phyloP scores from a whole-genome alignment of 2,113 vertebrate species.

The Platichthys flesus region DNA sequence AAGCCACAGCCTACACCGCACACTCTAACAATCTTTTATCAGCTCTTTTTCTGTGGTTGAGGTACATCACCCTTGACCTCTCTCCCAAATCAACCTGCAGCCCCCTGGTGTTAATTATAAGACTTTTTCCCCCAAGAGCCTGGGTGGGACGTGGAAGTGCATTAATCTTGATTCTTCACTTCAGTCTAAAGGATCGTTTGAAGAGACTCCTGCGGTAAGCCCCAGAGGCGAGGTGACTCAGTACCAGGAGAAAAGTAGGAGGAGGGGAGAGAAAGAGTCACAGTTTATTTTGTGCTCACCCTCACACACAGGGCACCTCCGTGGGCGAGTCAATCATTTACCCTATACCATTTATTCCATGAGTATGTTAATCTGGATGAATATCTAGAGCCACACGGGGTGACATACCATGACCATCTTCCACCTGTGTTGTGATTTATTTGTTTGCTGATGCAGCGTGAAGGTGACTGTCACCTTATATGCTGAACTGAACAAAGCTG shows the following conservation, averaged over 20 bases:
- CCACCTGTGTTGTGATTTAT: conserved; percentile 64
- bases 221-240: conserved; percentile 74
- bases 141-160: conserved; percentile 73
- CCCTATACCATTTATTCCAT: conserved; percentile 32
- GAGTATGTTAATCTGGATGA: conserved; percentile 60
- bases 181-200: conserved; percentile 80
- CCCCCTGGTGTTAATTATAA: conserved; percentile 83
- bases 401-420: conserved; percentile 51
- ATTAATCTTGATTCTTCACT: conserved; percentile 84
- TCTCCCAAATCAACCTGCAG: conserved; percentile 60
- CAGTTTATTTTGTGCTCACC: conserved; percentile 47
- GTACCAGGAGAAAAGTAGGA: conserved; percentile 46
- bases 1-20: conserved; percentile 35
- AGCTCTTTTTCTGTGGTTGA: conserved; percentile 54
- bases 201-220: conserved; percentile 80
- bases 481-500: conserved; percentile 20
- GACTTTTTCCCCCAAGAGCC: conserved; percentile 55
- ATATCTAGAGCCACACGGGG: conserved; percentile 51
- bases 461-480: conserved; percentile 67
- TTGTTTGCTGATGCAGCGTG: conserved; percentile 59
- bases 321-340: conserved; percentile 58
- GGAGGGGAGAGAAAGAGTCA: conserved; percentile 24
- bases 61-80: conserved; percentile 41
- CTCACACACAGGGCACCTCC: conserved; percentile 44
- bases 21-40: conserved; percentile 48